Evolutionary conservation across 2,888 invertebrate genomes (phyloP).

Genomic region (Temnothorax rugatulus): DNA sequence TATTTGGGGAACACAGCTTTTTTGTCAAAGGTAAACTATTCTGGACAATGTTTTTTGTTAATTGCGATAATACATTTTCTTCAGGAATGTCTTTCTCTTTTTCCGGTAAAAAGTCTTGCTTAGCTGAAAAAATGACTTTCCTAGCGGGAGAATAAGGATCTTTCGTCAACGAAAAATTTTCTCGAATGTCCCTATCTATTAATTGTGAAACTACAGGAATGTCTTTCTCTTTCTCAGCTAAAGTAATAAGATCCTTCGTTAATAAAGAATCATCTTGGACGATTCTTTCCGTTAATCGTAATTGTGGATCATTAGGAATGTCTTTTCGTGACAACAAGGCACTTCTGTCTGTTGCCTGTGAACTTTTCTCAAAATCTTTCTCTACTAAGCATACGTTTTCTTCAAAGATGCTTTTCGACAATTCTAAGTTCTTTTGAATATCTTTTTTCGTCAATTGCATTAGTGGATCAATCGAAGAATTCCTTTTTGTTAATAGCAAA

Average conservation of each 20-base stretch:
- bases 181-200: neutral
- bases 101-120: neutral
- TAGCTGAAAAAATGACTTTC: neutral
- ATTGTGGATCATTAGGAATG: slow-evolving; percentile 23
- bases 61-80: neutral
- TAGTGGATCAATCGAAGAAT: neutral
- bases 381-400: neutral
- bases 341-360: neutral
- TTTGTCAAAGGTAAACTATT: neutral
- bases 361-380: slow-evolving; percentile 1
- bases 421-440: neutral
- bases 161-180: neutral
- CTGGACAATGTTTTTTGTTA: neutral
- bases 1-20: neutral
- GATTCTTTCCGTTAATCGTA: neutral
- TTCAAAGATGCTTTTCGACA: neutral
- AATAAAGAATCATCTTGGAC: neutral
- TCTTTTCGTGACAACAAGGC: slow-evolving; percentile 6
- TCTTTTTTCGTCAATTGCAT: slow-evolving; percentile 35
- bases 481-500: neutral
- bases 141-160: neutral
- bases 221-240: neutral
- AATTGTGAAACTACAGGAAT: slow-evolving; percentile 6
- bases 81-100: neutral
- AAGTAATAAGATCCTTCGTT: slow-evolving; percentile 11